Percentiles rank a stretch among this genome's conserved stretches.
These are phyloP conservation scores for Phodopus roborovskii DNA, from an alignment of 2,113 vertebrate species.

Conservation along the genomic window DNA sequence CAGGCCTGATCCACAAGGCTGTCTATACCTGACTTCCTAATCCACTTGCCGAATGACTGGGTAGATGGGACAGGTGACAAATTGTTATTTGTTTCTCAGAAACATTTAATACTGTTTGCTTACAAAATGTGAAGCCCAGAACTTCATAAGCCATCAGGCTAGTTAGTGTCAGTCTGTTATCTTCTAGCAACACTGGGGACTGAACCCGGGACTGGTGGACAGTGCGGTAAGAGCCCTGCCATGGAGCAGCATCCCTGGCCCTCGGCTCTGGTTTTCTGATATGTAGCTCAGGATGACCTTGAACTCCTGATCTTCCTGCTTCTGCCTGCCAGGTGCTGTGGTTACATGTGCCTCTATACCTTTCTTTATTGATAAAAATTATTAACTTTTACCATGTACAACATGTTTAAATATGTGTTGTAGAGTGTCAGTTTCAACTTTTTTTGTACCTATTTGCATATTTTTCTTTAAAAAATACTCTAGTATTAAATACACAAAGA, in stretches of 20 bases:
- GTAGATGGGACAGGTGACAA: not conserved
- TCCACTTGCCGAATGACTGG: not conserved
- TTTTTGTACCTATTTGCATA: conserved; percentile 28
- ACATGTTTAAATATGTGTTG: not conserved
- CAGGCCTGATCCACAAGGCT: not conserved
- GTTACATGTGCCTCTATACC: not conserved
- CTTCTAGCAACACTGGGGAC: not conserved
- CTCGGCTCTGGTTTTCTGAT: not conserved
- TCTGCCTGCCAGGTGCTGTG: not conserved
- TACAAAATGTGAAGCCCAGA: conserved; percentile 9
- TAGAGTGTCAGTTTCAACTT: not conserved
- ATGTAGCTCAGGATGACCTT: not conserved
- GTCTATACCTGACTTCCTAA: conserved; percentile 40
- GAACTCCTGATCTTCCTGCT: not conserved
- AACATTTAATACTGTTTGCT: conserved; percentile 39
- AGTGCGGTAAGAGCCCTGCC: not conserved
- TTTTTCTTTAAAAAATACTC: conserved; percentile 17
- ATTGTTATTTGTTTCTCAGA: conserved; percentile 12
- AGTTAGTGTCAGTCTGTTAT: not conserved
- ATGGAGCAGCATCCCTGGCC: not conserved
- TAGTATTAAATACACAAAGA: conserved; percentile 9
- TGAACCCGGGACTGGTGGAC: not conserved
- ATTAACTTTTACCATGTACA: not conserved
- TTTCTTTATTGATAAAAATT: not conserved
- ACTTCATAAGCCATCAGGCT: not conserved